Evolutionary conservation across 2,888 invertebrate genomes (phyloP), one percentile per base, ranked within the genome.

Genomic region (Crepidodera aurea): DNA sequence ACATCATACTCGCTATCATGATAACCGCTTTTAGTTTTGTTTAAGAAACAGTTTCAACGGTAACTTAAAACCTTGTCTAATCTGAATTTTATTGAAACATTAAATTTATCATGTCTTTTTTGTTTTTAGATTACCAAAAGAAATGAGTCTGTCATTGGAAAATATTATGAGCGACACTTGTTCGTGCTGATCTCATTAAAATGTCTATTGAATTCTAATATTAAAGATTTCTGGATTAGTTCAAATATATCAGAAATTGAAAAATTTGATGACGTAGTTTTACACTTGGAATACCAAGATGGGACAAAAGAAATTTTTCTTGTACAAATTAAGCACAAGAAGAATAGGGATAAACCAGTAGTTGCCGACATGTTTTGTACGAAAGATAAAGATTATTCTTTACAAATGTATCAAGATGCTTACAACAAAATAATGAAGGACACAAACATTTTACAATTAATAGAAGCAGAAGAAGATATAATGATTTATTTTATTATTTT

Each of bases 181-280:
- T 40, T 58, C n/a, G 42, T 54, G 1, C 8, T 58, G n/a, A 32
- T 58, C 12, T 40, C 62, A 1, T 1, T 62, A n/a, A 62, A 62
- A 62, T 62, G 62, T 22, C 42, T 62, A 5, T 54, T 62, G 2
- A 13, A 62, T 15, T 7, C 46, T 34, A 34, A 34, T 15, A 58
- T 62, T 22, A 25, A 40, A 18, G 54, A 62, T 32, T 62, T 58
- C 19, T 62, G 62, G 62, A 40, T 62, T 6, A 25, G 37, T 15
- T 58, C 50, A 2, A 62, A 62, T 22, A 46, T 40, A 5, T 2
- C 4, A 10, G 32, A 13, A 2, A 15, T 62, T 8, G 34, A 34
- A 0, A 58, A 54, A 18, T 62, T 58, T 18, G 62, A 62, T 19
- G 62, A 62, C 16, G 32, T 62, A 12, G 18, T 62, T 34, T 40